Evolutionary conservation across 2,888 invertebrate genomes (phyloP), one percentile per base, ranked within the genome.

Genomic region (Drosophila barbarae): DNA sequence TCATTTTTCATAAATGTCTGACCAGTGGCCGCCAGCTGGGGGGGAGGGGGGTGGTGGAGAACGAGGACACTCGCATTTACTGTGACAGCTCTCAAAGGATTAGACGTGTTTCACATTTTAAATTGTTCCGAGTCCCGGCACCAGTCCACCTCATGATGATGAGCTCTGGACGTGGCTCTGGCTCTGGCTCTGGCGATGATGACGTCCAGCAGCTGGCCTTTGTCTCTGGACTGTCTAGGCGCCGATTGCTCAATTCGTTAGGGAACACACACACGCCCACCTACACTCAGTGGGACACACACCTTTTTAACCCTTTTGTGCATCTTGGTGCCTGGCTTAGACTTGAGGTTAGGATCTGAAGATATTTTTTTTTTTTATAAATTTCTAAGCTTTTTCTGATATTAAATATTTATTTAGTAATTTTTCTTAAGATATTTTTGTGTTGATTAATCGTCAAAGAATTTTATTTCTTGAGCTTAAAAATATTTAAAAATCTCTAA

Each of bases 51-150:
- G 30, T n/a, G n/a, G 4, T 9, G 12, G 52, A 36, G 56, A 38
- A 46, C 28, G 49, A 13, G 47, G 46, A 35, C 64, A 46, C 69
- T 72, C 79, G 68, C 76, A 77, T 82, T 82, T 76, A 74, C 86
- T 74, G 77, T 78, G 86, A 81, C 81, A 85, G 86, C 86, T 87
- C 85, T 85, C 83, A 87, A 83, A 84, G 87, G 87, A 86, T 87
- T 87, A 86, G 83, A 87, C 85, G 84, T 87, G 87, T 87, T 87
- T 86, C 77, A 77, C 84, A 87, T 84, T 80, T 86, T 78, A 81
- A 84, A 86, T 77, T 73, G 71, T 42, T 47, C 59, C 36, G 46
- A 50, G 59, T 44, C 58, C 21, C 12, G 13, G 21, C 13, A 3
- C 39, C 13, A 30, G 34, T 10, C 34, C 41, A 28, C 26, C 57